These are phyloP conservation scores for Sciurus vulgaris DNA, from an alignment of 2,797 vertebrate species.

Conservation along the genomic window DNA sequence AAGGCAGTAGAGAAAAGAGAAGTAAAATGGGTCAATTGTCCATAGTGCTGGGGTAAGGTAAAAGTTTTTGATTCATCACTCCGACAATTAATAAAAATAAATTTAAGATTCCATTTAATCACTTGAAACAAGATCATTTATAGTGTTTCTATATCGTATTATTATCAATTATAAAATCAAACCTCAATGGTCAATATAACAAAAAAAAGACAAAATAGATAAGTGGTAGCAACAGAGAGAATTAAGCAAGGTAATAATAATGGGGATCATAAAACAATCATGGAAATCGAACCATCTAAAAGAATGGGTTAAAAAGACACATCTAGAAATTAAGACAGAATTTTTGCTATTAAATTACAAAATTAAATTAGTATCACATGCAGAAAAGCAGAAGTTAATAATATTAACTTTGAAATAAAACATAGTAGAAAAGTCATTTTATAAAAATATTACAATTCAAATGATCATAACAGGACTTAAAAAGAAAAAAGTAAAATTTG, in stretches of 20 bases:
- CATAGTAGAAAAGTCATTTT: background rate
- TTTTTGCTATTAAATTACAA: conserved; percentile 12
- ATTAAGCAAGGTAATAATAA: background rate
- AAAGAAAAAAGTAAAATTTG: conserved; percentile 32
- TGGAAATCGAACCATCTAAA: background rate
- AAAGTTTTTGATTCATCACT: background rate
- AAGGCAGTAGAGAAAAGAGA: background rate
- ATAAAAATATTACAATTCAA: background rate
- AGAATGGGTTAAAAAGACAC: background rate
- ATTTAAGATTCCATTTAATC: background rate
- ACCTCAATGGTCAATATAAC: background rate
- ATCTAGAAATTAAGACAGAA: background rate
- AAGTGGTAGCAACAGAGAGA: background rate
- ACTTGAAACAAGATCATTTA: conserved; percentile 23
- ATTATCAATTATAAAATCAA: conserved; percentile 43
- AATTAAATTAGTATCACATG: conserved; percentile 13
- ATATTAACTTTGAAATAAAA: conserved; percentile 16
- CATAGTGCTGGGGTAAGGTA: background rate
- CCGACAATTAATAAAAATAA: background rate
- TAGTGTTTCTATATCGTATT: background rate
- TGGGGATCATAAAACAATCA: background rate
- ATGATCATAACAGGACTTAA: background rate
- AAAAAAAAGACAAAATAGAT: conserved; percentile 16
- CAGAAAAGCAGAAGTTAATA: background rate
- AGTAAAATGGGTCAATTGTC: background rate